These are phyloP conservation scores for Trichosurus vulpecula DNA, from an alignment of 2,797 vertebrate genomes.

Conservation along the genomic window DNA sequence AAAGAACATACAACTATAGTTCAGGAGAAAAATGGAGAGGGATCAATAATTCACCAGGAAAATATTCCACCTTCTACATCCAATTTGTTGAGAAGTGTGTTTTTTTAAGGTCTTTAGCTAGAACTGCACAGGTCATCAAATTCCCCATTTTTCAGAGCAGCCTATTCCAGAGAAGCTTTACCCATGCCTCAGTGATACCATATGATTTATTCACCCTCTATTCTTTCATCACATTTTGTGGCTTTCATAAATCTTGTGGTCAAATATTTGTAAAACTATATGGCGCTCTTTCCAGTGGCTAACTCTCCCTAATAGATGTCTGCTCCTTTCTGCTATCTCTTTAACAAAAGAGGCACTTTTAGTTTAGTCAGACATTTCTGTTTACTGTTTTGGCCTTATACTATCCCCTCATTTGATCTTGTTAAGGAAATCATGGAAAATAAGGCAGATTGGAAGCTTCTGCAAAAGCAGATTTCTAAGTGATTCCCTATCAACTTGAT, in stretches of 20 bases:
- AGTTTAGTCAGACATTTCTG: constrained; percentile 67
- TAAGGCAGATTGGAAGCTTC: neutral
- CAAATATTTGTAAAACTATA: constrained; percentile 53
- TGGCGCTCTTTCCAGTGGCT: constrained; percentile 46
- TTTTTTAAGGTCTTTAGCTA: neutral
- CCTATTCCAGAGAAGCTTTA: constrained; percentile 9
- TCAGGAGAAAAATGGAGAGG: neutral
- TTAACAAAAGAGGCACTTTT: constrained; percentile 67
- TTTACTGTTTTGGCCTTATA: neutral
- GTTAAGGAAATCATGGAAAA: constrained; percentile 16
- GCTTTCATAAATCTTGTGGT: constrained; percentile 63
- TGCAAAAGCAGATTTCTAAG: neutral
- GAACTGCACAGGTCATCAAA: constrained; percentile 1
- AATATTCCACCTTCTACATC: neutral
- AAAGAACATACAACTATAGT: neutral
- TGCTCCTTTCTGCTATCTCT: constrained; percentile 57
- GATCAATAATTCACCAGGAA: neutral
- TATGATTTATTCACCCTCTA: constrained; percentile 64
- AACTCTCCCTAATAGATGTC: constrained; percentile 60
- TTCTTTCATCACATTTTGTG: constrained; percentile 55
- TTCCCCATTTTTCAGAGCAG: constrained; percentile 60
- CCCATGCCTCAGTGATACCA: neutral
- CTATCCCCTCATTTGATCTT: constrained; percentile 21
- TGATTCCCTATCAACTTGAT: neutral
- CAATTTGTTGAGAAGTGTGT: neutral